These are phyloP conservation scores for Cistogaster globosa DNA, from an alignment of 2,888 invertebrate species.

Conservation along the genomic window DNA sequence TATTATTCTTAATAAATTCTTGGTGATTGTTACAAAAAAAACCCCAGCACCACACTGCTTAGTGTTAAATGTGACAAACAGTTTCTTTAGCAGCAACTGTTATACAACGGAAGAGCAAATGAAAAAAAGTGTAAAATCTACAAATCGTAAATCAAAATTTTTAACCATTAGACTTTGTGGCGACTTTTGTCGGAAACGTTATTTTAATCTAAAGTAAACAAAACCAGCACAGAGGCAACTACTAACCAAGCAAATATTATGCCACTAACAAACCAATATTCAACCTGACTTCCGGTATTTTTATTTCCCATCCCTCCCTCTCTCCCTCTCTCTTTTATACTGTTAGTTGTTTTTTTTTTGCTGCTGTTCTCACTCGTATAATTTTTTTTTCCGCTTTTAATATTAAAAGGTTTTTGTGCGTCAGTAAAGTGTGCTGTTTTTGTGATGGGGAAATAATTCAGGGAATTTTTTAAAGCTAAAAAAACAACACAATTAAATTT, in stretches of 20 bases:
- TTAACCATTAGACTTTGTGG: conserved; percentile 62
- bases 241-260: conserved; percentile 49
- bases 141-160: conserved; percentile 70
- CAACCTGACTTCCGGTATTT: conserved; percentile 64
- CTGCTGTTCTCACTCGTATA: neutral
- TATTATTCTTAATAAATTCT: conserved; percentile 63
- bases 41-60: conserved; percentile 1
- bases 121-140: conserved; percentile 63
- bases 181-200: conserved; percentile 69
- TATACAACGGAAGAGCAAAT: neutral
- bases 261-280: conserved; percentile 62
- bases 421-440: conserved; percentile 9
- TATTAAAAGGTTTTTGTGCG: conserved; percentile 20
- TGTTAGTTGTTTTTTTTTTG: neutral
- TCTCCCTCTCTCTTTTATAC: no score
- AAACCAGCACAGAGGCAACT: conserved; percentile 17
- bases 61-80: conserved; percentile 51
- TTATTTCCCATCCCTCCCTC: neutral
- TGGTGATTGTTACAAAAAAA: conserved; percentile 20
- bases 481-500: neutral
- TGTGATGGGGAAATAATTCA: neutral
- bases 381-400: conserved; percentile 4
- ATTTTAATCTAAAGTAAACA: conserved; percentile 59
- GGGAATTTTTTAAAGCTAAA: neutral
- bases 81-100: conserved; percentile 27